Evolutionary conservation across 1,140 invertebrate species (phyloP).

Genomic region (Lasaia peninsularis): DNA sequence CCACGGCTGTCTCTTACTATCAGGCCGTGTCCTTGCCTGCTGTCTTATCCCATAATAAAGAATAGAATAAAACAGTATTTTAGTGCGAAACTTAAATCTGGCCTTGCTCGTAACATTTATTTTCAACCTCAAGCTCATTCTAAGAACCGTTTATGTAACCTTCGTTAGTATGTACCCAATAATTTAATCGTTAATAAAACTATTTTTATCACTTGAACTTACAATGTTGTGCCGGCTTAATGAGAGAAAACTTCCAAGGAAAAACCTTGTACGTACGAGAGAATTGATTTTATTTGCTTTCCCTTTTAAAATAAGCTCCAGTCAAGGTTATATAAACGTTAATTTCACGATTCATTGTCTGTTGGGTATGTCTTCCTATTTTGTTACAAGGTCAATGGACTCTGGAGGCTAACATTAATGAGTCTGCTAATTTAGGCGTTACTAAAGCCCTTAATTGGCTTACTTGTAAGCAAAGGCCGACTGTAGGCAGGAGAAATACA

Average conservation of each 20-base stretch:
- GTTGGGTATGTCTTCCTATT: not conserved
- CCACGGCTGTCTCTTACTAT: too few species aligned
- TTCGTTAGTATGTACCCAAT: not conserved
- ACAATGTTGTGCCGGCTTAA: not conserved
- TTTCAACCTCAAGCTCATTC: not conserved
- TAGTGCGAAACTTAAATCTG: too few species aligned
- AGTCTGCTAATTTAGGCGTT: constrained; percentile 13
- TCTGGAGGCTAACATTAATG: constrained; percentile 3
- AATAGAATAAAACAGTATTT: too few species aligned
- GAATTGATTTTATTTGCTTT: constrained; percentile 10
- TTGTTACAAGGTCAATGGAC: constrained; percentile 4
- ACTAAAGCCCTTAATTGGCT: too few species aligned
- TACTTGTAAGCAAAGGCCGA: too few species aligned
- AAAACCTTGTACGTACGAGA: not conserved
- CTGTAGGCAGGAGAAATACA: too few species aligned
- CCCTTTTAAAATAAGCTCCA: not conserved
- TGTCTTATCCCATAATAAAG: too few species aligned
- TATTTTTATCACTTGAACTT: constrained; percentile 1
- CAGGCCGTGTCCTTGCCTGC: too few species aligned
- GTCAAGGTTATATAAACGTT: not conserved
- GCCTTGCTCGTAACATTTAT: not conserved
- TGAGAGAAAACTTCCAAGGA: constrained; percentile 7
- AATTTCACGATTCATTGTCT: constrained; percentile 9
- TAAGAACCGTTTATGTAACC: not conserved
- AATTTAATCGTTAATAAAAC: not conserved